These are phyloP conservation scores for Papilio polytes DNA, from an alignment of 1,140 invertebrate genomes.

Conservation along the genomic window DNA sequence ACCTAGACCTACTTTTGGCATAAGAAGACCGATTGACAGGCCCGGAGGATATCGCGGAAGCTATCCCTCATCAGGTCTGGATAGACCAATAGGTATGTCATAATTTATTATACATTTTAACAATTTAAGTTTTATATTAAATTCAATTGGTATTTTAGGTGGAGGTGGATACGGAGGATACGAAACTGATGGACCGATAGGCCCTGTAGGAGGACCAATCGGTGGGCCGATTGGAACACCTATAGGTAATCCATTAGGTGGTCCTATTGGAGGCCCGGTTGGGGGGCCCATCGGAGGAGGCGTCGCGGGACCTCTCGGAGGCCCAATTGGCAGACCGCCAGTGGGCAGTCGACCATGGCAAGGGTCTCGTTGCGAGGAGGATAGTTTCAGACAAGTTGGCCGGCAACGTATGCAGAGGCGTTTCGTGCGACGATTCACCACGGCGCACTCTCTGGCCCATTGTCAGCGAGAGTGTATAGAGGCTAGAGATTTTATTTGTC, in stretches of 20 bases:
- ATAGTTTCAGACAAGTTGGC: conserved; percentile 92
- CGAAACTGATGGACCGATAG: conserved; percentile 68
- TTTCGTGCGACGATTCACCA: conserved; percentile 90
- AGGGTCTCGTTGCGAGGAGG: conserved; percentile 88
- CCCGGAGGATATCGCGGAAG: conserved; percentile 71
- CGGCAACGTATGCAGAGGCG: conserved; percentile 90
- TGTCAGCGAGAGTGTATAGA: conserved; percentile 94
- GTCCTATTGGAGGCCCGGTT: conserved; percentile 55
- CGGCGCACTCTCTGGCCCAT: conserved; percentile 88
- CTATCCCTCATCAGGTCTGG: conserved; percentile 68
- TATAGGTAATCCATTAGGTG: conserved; percentile 65
- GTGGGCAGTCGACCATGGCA: conserved; percentile 72
- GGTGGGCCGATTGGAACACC: conserved; percentile 52
- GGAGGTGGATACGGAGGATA: conserved; percentile 67
- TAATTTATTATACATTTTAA: not conserved
- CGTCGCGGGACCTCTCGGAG: conserved; percentile 67
- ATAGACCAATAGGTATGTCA: conserved; percentile 67
- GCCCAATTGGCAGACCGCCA: conserved; percentile 58
- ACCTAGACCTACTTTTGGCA: conserved; percentile 70
- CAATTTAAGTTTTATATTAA: conserved; percentile 1
- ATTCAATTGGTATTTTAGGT: conserved; percentile 45
- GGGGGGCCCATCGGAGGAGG: conserved; percentile 62
- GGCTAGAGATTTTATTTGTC: conserved; percentile 92
- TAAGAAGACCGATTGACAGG: conserved; percentile 68
- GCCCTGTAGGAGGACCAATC: conserved; percentile 47